A percentile compares a stretch with the other conserved stretches of the same genome.
Conservation (phyloP, 2,888 invertebrate species). For the Lithophane leautieri region DNA sequence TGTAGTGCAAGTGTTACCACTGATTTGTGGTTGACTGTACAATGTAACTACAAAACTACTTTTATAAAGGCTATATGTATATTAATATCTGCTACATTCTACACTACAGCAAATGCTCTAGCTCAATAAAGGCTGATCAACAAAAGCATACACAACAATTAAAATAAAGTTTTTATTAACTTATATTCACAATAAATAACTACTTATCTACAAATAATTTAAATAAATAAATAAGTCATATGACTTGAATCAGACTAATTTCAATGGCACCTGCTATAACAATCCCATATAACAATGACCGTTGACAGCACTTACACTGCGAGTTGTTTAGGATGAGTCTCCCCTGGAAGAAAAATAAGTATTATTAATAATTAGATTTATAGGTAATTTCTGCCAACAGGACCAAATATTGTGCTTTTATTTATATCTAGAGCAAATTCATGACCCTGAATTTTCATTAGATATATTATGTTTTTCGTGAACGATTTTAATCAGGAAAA, state of each 20-base stretch:
- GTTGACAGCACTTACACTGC: slow-evolving; percentile 36
- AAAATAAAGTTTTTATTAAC: slow-evolving; percentile 56
- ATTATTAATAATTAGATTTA: neutral
- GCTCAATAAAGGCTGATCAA: slow-evolving; percentile 5
- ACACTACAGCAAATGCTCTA: neutral
- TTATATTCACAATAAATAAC: slow-evolving; percentile 64
- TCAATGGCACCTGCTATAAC: slow-evolving; percentile 77
- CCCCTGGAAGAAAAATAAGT: slow-evolving; percentile 72
- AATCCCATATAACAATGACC: slow-evolving; percentile 40
- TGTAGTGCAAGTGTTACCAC: neutral
- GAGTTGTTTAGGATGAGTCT: slow-evolving; percentile 43
- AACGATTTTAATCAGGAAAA: too few relatives aligned
- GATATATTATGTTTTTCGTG: too few relatives aligned
- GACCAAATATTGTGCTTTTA: too few relatives aligned
- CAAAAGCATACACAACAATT: slow-evolving; percentile 39
- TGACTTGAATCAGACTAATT: slow-evolving; percentile 75
- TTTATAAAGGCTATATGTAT: neutral
- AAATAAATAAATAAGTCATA: slow-evolving; percentile 71
- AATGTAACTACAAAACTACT: neutral
- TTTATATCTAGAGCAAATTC: too few relatives aligned
- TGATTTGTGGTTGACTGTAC: neutral
- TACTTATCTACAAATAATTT: slow-evolving; percentile 65
- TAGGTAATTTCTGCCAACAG: too few relatives aligned
- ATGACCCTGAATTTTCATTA: too few relatives aligned
- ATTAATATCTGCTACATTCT: neutral